Percentiles rank a stretch among this genome's conserved stretches.
Evolutionary conservation across 2,113 vertebrate species (phyloP).

Genomic region (Hippolais icterina): DNA sequence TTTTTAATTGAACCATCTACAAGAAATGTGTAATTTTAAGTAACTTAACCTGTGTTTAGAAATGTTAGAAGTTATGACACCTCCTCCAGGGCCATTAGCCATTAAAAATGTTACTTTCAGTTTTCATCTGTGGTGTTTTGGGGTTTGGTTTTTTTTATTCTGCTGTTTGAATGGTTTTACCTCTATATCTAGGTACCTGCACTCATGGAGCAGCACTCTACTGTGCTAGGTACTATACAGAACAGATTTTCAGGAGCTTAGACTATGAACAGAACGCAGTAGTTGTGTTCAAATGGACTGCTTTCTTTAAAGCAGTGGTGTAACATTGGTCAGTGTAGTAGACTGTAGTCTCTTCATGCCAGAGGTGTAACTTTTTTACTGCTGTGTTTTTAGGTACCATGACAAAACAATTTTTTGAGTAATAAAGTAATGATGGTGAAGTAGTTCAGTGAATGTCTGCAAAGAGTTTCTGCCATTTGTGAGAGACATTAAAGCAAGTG

Average conservation of each 20-base stretch:
- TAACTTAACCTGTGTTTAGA: not conserved
- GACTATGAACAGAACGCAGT: not conserved
- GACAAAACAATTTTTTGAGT: not conserved
- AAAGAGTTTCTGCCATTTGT: not conserved
- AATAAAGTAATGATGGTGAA: not conserved
- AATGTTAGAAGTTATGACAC: not conserved
- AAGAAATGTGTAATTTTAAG: not conserved
- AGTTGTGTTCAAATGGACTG: not conserved
- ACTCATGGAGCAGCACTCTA: not conserved
- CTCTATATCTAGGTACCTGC: not conserved
- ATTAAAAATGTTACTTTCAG: not conserved
- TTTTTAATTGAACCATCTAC: not conserved
- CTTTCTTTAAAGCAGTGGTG: not conserved
- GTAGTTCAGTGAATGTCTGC: not conserved
- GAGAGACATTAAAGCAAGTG: not conserved
- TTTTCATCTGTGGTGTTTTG: not conserved
- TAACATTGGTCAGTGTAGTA: not conserved
- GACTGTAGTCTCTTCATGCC: not conserved
- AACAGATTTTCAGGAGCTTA: not conserved
- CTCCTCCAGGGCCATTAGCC: not conserved
- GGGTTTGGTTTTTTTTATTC: accelerated
- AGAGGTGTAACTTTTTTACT: not conserved
- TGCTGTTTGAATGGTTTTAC: not conserved
- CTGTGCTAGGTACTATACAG: not conserved
- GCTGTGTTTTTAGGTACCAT: not conserved